Evolutionary conservation across 2,113 vertebrate genomes (phyloP).

Genomic region (Rissa tridactyla): DNA sequence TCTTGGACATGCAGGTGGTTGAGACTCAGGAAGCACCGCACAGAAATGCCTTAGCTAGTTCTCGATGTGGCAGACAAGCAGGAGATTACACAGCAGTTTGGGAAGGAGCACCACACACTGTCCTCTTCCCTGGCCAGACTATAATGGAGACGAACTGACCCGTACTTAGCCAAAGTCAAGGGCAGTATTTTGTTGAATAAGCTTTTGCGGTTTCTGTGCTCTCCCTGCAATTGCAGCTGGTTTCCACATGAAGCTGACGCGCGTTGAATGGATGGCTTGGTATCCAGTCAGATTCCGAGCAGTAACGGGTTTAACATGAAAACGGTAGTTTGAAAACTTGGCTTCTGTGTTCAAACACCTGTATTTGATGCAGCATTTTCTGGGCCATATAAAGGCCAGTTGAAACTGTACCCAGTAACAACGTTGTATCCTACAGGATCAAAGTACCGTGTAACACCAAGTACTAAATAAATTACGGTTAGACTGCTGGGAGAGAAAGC

Average conservation of each 20-base stretch:
- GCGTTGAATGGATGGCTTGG: neutral
- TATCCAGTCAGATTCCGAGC: neutral
- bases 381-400: neutral
- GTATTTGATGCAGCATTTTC: neutral
- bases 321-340: neutral
- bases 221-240: neutral
- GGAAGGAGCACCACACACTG: neutral
- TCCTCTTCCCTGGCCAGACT: neutral
- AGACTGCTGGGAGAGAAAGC: neutral
- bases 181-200: neutral
- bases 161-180: neutral
- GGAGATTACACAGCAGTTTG: neutral
- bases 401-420: neutral
- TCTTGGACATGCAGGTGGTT: neutral
- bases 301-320: neutral
- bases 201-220: neutral
- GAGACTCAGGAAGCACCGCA: neutral
- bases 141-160: neutral
- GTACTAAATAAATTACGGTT: conserved; percentile 13
- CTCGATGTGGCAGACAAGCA: accelerated
- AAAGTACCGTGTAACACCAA: neutral
- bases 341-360: neutral
- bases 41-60: neutral
- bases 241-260: neutral
- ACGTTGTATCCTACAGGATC: neutral